Conservation (phyloP, 2,888 invertebrate species). For the Notodonta dromedarius region DNA sequence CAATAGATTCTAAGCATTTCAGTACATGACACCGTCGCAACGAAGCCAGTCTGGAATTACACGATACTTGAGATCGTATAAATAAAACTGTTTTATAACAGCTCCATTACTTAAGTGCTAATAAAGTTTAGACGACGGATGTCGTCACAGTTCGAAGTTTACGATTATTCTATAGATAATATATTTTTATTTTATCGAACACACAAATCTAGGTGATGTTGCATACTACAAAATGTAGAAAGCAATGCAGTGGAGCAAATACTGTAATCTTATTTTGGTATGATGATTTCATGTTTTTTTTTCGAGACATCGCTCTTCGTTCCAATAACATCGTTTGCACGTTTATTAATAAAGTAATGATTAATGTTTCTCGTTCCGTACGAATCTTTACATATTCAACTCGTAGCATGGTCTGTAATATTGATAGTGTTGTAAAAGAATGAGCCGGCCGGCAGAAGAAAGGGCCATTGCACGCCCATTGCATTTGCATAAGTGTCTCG, state of each 20-base stretch:
- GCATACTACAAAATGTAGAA: no score
- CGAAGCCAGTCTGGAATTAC: conserved; percentile 50
- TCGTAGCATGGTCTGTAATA: not conserved
- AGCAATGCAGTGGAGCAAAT: no score
- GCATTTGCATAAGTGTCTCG: conserved; percentile 71
- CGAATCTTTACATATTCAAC: not conserved
- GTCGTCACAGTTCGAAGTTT: conserved; percentile 8
- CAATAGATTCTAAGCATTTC: conserved; percentile 44
- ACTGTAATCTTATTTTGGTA: conserved; percentile 1
- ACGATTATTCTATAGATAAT: conserved; percentile 4
- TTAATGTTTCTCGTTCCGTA: not conserved
- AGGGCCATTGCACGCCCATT: conserved; percentile 61
- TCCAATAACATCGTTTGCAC: conserved; percentile 25
- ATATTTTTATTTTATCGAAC: not conserved
- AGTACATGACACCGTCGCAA: conserved; percentile 44
- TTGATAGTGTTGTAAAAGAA: conserved; percentile 6
- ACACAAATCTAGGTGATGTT: no score
- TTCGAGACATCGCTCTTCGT: conserved; percentile 7
- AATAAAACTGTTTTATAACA: conserved; percentile 21
- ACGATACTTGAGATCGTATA: conserved; percentile 26
- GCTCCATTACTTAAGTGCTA: conserved; percentile 10
- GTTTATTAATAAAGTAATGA: not conserved
- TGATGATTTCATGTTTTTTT: not conserved
- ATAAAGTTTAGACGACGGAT: conserved; percentile 12
- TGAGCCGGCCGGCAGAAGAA: conserved; percentile 64